Conservation (phyloP, 2,888 invertebrate genomes). For the Lasius platythorax region DNA sequence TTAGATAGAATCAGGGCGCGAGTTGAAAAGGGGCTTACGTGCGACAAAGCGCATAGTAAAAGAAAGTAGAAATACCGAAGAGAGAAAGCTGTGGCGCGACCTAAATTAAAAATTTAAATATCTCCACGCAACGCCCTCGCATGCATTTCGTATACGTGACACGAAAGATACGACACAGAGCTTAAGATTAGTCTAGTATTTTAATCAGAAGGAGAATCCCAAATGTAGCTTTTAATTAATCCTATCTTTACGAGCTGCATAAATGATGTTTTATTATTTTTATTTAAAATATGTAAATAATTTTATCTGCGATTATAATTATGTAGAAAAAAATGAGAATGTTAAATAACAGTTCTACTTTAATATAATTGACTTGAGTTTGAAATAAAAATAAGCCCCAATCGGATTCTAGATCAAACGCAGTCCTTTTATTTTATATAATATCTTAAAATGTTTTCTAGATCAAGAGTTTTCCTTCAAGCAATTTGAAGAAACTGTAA, state of each 20-base stretch:
- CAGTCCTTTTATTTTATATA: not conserved
- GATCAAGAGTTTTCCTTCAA: not conserved
- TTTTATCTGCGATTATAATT: not conserved
- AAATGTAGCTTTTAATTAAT: slow-evolving; percentile 4
- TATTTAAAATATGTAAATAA: not conserved
- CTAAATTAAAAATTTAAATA: slow-evolving; percentile 46
- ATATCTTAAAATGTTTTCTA: not conserved
- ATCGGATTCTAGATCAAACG: not conserved
- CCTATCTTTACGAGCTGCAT: not conserved
- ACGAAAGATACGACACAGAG: not conserved
- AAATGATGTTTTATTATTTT: not conserved
- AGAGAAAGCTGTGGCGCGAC: not conserved
- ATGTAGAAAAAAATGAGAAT: not conserved
- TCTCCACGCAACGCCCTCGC: not conserved
- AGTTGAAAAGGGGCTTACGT: slow-evolving; percentile 37
- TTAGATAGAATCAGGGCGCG: not conserved
- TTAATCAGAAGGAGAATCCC: not conserved
- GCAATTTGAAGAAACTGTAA: slow-evolving; percentile 40
- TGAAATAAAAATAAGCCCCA: not conserved
- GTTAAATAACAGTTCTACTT: not conserved
- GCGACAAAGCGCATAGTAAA: slow-evolving; percentile 14
- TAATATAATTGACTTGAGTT: not conserved
- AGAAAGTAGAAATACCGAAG: not conserved
- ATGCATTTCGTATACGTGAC: not conserved
- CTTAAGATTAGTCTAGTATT: not conserved